phyloP scores from a whole-genome alignment of 2,113 vertebrate species.

The Syngnathus floridae region DNA sequence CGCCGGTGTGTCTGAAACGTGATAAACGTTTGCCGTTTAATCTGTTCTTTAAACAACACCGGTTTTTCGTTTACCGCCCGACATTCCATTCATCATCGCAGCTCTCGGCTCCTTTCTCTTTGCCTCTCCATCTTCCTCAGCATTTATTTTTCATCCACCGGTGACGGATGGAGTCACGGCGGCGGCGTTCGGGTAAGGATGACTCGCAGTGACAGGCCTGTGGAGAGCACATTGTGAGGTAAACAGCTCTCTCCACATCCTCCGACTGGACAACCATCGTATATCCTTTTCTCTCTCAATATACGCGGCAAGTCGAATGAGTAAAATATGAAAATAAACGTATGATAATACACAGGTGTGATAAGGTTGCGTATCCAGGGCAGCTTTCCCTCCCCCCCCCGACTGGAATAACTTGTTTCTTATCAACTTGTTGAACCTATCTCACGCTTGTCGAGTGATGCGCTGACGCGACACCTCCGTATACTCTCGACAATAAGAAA shows the following conservation, averaged over 20 bases:
- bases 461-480: constrained; percentile 25
- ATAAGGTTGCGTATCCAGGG: not conserved
- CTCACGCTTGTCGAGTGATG: constrained; percentile 15
- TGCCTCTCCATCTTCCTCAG: constrained; percentile 5
- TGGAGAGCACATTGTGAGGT: constrained; percentile 37
- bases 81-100: constrained; percentile 1
- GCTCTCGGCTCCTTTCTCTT: not conserved
- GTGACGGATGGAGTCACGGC: constrained; percentile 51
- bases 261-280: not conserved
- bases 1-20: not conserved
- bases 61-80: not conserved
- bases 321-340: not conserved
- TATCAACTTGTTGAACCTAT: constrained; percentile 13
- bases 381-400: not conserved
- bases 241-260: constrained; percentile 5
- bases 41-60: not conserved
- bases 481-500: constrained; percentile 40
- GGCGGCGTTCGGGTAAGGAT: constrained; percentile 50
- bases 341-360: not conserved
- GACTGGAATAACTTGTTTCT: constrained; percentile 1
- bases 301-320: not conserved
- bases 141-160: constrained; percentile 24
- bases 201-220: constrained; percentile 53
- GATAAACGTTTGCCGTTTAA: not conserved
- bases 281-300: not conserved